Percentiles rank a stretch among this genome's conserved stretches.
phyloP scores from a whole-genome alignment of 2,888 invertebrate species.

The Meteorus colon region DNA sequence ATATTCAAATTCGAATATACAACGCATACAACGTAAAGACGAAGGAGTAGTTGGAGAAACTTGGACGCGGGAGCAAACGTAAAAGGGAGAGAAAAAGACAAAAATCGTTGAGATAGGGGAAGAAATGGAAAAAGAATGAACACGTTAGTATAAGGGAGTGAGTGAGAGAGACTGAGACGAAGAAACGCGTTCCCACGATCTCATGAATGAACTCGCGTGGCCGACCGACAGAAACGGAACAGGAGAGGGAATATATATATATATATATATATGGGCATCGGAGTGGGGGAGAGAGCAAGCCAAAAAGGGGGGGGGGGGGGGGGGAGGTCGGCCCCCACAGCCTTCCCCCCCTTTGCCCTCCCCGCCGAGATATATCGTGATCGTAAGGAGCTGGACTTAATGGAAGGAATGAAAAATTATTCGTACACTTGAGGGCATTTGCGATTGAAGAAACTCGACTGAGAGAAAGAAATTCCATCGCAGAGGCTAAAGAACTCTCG shows the following conservation, averaged over 20 bases:
- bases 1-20: neutral
- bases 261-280: slow-evolving; percentile 26
- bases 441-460: neutral
- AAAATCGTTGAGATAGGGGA: slow-evolving; percentile 26
- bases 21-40: neutral
- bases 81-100: neutral
- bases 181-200: slow-evolving; percentile 72
- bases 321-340: too few species aligned
- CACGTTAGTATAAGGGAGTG: slow-evolving; percentile 23
- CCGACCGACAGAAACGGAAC: slow-evolving; percentile 51
- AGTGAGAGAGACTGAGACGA: slow-evolving; percentile 62
- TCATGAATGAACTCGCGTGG: slow-evolving; percentile 74
- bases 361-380: slow-evolving; percentile 2
- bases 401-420: neutral
- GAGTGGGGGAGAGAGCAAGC: neutral
- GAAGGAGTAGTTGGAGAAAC: slow-evolving; percentile 23
- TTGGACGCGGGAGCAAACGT: neutral
- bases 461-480: slow-evolving; percentile 50
- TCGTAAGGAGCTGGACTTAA: neutral
- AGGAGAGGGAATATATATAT: slow-evolving; percentile 49
- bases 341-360: too few species aligned
- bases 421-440: neutral
- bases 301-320: too few species aligned
- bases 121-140: slow-evolving; percentile 43
- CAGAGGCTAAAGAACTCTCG: slow-evolving; percentile 33